Conservation (phyloP, 2,113 vertebrate species). For the Madoqua kirkii region DNA sequence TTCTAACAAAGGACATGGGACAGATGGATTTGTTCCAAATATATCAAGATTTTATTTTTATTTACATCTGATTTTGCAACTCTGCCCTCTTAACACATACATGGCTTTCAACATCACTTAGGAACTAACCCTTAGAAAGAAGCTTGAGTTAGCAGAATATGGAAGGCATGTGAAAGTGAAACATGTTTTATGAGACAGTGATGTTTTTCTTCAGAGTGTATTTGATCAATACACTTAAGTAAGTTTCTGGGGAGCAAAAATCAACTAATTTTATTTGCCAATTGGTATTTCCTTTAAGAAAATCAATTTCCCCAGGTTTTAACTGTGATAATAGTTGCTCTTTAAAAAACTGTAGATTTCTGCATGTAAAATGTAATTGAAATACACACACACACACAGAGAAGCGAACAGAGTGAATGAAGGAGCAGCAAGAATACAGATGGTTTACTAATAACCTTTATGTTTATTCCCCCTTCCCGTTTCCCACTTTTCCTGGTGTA, state of each 20-base stretch:
- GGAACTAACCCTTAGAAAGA: not conserved
- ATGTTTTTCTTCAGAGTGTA: not conserved
- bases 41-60: not conserved
- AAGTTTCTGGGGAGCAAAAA: not conserved
- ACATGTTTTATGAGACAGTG: not conserved
- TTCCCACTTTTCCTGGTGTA: not conserved
- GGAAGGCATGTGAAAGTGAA: not conserved
- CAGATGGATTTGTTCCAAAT: not conserved
- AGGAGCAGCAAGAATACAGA: not conserved
- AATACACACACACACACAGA: not conserved
- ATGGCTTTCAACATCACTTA: not conserved
- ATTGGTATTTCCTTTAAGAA: not conserved
- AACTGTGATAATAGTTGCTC: not conserved
- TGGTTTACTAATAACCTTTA: not conserved
- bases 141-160: not conserved
- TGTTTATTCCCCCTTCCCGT: not conserved
- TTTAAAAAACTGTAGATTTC: not conserved
- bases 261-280: not conserved
- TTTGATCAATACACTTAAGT: not conserved
- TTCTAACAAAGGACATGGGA: not conserved
- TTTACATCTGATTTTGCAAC: not conserved
- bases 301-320: not conserved
- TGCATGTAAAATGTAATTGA: not conserved
- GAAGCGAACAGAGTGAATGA: not conserved
- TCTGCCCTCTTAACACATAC: not conserved